Evolutionary conservation across 2,888 invertebrate species (phyloP).

Genomic region (Acrocyrtus sp.): DNA sequence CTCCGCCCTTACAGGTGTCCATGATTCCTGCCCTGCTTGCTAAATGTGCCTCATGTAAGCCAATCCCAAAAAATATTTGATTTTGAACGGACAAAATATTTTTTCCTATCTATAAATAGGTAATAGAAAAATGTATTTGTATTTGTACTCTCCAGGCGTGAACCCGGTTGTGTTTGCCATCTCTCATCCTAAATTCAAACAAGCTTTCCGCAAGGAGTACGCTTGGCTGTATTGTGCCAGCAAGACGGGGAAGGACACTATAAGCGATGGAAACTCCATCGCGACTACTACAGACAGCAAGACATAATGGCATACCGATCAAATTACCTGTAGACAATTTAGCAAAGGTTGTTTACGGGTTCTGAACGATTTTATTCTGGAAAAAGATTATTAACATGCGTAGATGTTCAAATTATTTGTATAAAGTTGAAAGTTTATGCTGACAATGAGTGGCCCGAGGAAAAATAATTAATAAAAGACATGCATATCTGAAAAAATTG

Average conservation of each 20-base stretch:
- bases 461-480: too few species aligned
- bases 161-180: slow-evolving; percentile 56
- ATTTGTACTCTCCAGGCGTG: slow-evolving; percentile 13
- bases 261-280: too few species aligned
- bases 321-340: too few species aligned
- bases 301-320: too few species aligned
- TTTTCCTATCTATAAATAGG: too few species aligned
- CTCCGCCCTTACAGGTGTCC: slow-evolving; percentile 11
- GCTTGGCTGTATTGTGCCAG: slow-evolving; percentile 39
- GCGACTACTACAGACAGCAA: neutral
- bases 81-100: neutral
- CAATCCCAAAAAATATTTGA: neutral
- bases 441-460: too few species aligned
- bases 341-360: too few species aligned
- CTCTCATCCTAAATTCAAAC: slow-evolving; percentile 52
- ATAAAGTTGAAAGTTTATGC: too few species aligned
- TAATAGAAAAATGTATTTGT: neutral
- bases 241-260: neutral
- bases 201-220: slow-evolving; percentile 35
- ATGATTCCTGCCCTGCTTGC: slow-evolving; percentile 48
- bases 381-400: too few species aligned
- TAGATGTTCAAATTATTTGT: too few species aligned
- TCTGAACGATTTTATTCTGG: too few species aligned
- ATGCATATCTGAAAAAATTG: too few species aligned
- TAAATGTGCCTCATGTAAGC: slow-evolving; percentile 48